These are phyloP conservation scores for Characodon lateralis DNA, from an alignment of 2,797 vertebrate genomes.

Conservation along the genomic window DNA sequence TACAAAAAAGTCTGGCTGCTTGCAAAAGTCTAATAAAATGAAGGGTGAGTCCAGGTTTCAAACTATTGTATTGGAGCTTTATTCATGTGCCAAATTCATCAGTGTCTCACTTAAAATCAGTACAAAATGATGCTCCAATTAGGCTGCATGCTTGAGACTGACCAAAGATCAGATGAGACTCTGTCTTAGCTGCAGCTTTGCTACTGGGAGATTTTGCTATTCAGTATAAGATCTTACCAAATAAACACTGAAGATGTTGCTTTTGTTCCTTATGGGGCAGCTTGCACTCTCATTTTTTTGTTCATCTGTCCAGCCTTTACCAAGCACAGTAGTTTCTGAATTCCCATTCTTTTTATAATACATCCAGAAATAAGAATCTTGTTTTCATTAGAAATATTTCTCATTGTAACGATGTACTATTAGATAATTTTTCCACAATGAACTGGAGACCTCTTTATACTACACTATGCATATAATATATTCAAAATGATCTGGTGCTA, in stretches of 20 bases:
- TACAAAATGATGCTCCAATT: slow-evolving; percentile 15
- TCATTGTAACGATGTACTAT: slow-evolving; percentile 2
- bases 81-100: slow-evolving; percentile 4
- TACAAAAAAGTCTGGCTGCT: background rate
- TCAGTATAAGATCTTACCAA: slow-evolving; percentile 15
- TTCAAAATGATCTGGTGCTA: background rate
- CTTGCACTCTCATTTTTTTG: slow-evolving; percentile 35
- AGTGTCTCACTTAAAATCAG: slow-evolving; percentile 14
- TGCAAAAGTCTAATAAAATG: background rate
- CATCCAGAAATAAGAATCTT: slow-evolving; percentile 15
- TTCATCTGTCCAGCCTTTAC: slow-evolving; percentile 27
- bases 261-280: slow-evolving; percentile 37
- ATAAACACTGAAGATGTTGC: slow-evolving; percentile 30
- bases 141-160: slow-evolving; percentile 10
- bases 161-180: slow-evolving; percentile 4
- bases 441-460: slow-evolving; percentile 9
- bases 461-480: background rate
- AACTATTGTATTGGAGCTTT: background rate
- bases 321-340: slow-evolving; percentile 3
- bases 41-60: background rate
- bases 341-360: slow-evolving; percentile 20
- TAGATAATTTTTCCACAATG: background rate
- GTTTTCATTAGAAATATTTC: slow-evolving; percentile 26
- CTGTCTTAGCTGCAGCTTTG: slow-evolving; percentile 33
- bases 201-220: slow-evolving; percentile 25